These are phyloP conservation scores for Sarcophaga variegata DNA, from an alignment of 2,888 invertebrate species.

Conservation along the genomic window DNA sequence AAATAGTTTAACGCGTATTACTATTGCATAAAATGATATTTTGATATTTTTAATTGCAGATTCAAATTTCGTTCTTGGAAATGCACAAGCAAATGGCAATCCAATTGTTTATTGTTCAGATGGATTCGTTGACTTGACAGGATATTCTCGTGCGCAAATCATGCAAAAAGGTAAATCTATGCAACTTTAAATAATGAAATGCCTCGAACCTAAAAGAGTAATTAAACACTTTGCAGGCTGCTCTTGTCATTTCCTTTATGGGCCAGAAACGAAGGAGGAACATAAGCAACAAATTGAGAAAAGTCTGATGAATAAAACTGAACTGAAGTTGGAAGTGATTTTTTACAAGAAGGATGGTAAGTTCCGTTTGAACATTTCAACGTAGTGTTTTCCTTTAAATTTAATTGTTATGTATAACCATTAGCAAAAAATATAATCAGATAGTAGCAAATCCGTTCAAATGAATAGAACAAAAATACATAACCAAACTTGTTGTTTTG, in stretches of 20 bases:
- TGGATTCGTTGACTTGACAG: conserved; percentile 97
- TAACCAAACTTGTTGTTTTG: too few relatives aligned
- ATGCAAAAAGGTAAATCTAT: conserved; percentile 90
- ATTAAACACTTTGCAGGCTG: conserved; percentile 83
- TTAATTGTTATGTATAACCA: too few relatives aligned
- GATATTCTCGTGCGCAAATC: conserved; percentile 95
- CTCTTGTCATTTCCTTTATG: conserved; percentile 96
- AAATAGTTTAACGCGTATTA: too few relatives aligned
- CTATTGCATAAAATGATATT: too few relatives aligned
- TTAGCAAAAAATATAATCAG: too few relatives aligned
- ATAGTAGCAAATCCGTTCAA: too few relatives aligned
- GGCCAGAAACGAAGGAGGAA: conserved; percentile 94
- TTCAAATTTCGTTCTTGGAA: conserved; percentile 97
- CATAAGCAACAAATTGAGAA: conserved; percentile 94
- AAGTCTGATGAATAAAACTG: conserved; percentile 93
- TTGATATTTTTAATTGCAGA: conserved; percentile 84
- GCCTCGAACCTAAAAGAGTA: neutral
- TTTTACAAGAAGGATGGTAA: conserved; percentile 97
- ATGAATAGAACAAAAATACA: too few relatives aligned
- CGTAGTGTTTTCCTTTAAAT: neutral
- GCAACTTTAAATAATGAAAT: neutral
- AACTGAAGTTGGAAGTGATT: conserved; percentile 95
- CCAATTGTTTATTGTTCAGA: conserved; percentile 98
- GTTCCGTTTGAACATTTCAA: conserved; percentile 73
- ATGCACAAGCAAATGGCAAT: conserved; percentile 94